Percentiles rank a stretch among this genome's conserved stretches.
phyloP scores from a whole-genome alignment of 2,113 vertebrate species.

The Pseudopipra pipra region DNA sequence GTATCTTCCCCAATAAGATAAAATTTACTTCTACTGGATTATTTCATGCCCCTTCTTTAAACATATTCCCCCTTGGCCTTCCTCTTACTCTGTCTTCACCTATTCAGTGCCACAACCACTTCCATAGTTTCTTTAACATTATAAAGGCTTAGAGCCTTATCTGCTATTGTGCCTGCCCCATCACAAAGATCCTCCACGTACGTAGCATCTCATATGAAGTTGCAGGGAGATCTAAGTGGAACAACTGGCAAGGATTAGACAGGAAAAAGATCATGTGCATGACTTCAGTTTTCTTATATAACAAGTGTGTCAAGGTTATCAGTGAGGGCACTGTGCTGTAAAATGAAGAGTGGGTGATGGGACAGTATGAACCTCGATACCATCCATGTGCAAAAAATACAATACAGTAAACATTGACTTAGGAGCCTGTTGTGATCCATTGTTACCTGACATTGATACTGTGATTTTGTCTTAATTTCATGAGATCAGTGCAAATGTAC shows the following conservation, averaged over 20 bases:
- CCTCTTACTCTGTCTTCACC: neutral
- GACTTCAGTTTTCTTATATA: neutral
- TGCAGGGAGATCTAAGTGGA: neutral
- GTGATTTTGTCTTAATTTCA: neutral
- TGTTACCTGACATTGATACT: neutral
- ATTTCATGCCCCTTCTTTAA: neutral
- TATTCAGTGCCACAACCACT: neutral
- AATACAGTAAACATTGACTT: neutral
- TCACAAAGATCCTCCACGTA: neutral
- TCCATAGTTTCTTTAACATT: neutral
- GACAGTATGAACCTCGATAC: neutral
- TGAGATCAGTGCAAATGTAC: neutral
- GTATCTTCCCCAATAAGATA: neutral
- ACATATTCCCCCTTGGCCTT: neutral
- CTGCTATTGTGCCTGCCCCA: neutral
- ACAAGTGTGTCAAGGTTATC: neutral
- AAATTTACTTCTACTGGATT: neutral
- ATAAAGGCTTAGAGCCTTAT: neutral
- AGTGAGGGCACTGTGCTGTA: neutral
- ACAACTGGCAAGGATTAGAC: neutral
- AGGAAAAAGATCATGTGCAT: accelerated
- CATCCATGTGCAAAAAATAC: neutral
- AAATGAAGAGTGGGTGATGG: neutral
- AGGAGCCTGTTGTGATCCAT: neutral
- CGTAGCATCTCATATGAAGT: neutral